Percentiles rank a stretch among this genome's conserved stretches.
phyloP scores from a whole-genome alignment of 2,113 vertebrate species.

The chimpanzee (Pan troglodytes) region NHGRI_mPanTro3-v2.1_pri NC_072411.2:114472001-114472500 shows the following conservation, averaged over 20 bases:
- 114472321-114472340: background rate
- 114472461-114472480: background rate
- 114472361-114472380: background rate
- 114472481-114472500: background rate
- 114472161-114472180: background rate
- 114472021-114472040: accelerated
- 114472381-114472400: background rate
- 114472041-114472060: background rate
- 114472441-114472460: background rate
- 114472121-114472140: background rate
- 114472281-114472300: background rate
- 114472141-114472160: background rate
- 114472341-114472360: background rate
- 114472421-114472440: background rate
- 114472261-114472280: background rate
- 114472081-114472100: background rate
- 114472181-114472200: background rate
- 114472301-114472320: background rate
- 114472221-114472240: background rate
- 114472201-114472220: background rate
- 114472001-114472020: background rate
- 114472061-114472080: background rate
- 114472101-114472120: background rate
- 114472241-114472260: background rate
- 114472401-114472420: background rate